Evolutionary conservation across 2,113 vertebrate species (phyloP), one percentile per base, ranked within the genome.

Genomic region (Eubucco bourcierii): DNA sequence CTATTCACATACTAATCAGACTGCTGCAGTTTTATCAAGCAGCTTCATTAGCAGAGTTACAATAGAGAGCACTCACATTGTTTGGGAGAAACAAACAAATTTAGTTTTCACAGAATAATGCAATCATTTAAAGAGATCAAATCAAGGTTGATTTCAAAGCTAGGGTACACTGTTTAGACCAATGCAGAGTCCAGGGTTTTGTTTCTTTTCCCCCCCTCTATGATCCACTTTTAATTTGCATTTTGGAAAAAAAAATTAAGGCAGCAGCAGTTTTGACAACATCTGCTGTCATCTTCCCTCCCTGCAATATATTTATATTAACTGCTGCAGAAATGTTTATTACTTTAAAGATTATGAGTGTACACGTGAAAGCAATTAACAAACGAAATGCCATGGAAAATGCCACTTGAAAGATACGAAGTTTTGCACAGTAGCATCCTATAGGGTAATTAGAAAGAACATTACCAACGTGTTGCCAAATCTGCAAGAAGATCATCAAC

Each of bases 321-420:
- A 59, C 34, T 64, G 34, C 37, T 39, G 8, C 10, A 83, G 25
- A 85, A 91, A 34, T 24, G 44, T 63, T 79, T 87, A 75, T 66
- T 68, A 72, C 80, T 77, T 90, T 67, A 24, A 80, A 67, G 71
- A 84, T 86, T 63, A 64, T 52, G 11, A 90, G 37, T n/a, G 47
- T 28, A 53, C 34, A 66, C 41, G 67, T 0, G 0, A 73, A 89
- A 91, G 68, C 46, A 87, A 72, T 87, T 81, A 93, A 85, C 64
- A 94, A 90, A 82, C 34, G 23, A 92, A 94, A 91, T 80, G 60
- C 27, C 9, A 2, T 52, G 64, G 65, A 74, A 91, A 92, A 91
- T 71, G 18, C 25, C 55, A 71, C 74, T 80, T 64, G 46, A 85
- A 94, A 95, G 50, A 94, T 9, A 72, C 0, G 3, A 72, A 80